Conservation (phyloP, 2,113 vertebrate genomes). For the Pionites leucogaster region DNA sequence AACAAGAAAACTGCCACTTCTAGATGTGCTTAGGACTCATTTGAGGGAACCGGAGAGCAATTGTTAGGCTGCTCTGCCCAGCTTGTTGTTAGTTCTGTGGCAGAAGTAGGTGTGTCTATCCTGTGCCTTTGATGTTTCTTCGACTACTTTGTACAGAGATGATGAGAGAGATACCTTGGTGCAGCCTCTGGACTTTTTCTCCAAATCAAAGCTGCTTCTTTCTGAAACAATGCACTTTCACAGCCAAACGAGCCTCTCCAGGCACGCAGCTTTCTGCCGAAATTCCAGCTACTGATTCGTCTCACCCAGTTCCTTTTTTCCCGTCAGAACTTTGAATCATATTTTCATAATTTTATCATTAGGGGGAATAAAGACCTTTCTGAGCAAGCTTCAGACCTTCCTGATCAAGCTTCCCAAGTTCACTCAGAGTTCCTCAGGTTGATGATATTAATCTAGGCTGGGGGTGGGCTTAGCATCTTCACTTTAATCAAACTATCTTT, state of each 20-base stretch:
- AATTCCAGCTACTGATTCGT: neutral
- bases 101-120: neutral
- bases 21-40: neutral
- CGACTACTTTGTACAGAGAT: neutral
- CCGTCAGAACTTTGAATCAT: neutral
- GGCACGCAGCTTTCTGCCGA: neutral
- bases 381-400: neutral
- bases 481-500: neutral
- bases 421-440: neutral
- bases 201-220: neutral
- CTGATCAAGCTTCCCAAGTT: neutral
- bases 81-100: neutral
- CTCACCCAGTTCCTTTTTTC: neutral
- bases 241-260: neutral
- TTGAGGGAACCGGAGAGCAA: neutral
- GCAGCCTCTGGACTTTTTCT: neutral
- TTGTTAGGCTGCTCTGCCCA: neutral
- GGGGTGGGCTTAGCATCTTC: neutral
- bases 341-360: neutral
- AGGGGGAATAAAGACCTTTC: neutral
- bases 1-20: neutral
- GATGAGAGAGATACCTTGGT: neutral
- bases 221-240: neutral
- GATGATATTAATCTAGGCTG: neutral
- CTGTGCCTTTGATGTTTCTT: neutral